Conservation (phyloP, 2,888 invertebrate species). For the Prostheceraeus crozeri region DNA sequence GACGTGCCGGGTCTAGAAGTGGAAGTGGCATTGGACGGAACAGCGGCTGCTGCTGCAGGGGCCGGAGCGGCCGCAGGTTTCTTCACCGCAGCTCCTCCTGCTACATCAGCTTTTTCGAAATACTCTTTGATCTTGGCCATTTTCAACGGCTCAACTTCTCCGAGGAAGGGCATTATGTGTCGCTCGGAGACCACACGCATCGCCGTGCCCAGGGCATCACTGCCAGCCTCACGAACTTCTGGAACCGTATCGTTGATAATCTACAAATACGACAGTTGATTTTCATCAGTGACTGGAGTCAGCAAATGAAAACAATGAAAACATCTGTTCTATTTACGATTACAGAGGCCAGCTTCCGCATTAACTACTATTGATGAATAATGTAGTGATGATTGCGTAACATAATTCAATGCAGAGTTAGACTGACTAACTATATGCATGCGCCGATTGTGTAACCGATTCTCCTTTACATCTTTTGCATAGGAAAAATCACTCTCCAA, state of each 20-base stretch:
- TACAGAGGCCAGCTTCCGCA: neutral
- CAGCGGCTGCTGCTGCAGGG: constrained; percentile 41
- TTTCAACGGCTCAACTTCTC: constrained; percentile 80
- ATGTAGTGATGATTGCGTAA: too few species aligned
- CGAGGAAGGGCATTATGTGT: constrained; percentile 75
- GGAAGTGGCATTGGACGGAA: constrained; percentile 19
- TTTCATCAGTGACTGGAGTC: too few species aligned
- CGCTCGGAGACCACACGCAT: constrained; percentile 90
- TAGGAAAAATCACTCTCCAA: too few species aligned
- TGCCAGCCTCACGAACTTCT: constrained; percentile 79
- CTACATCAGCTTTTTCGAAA: constrained; percentile 74
- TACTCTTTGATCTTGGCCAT: constrained; percentile 84
- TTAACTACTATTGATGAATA: too few species aligned
- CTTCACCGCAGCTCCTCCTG: constrained; percentile 44
- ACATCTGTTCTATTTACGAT: too few species aligned
- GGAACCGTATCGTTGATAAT: constrained; percentile 66
- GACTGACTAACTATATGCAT: too few species aligned
- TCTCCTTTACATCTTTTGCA: too few species aligned
- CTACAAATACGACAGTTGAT: too few species aligned
- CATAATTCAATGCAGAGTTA: too few species aligned
- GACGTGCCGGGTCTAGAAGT: constrained; percentile 19
- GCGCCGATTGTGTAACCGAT: too few species aligned
- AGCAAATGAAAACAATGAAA: too few species aligned
- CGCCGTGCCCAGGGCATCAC: constrained; percentile 83
- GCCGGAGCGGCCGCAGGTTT: constrained; percentile 40